Evolutionary conservation across 2,797 vertebrate species (phyloP).

Genomic region (Acipenser ruthenus): DNA sequence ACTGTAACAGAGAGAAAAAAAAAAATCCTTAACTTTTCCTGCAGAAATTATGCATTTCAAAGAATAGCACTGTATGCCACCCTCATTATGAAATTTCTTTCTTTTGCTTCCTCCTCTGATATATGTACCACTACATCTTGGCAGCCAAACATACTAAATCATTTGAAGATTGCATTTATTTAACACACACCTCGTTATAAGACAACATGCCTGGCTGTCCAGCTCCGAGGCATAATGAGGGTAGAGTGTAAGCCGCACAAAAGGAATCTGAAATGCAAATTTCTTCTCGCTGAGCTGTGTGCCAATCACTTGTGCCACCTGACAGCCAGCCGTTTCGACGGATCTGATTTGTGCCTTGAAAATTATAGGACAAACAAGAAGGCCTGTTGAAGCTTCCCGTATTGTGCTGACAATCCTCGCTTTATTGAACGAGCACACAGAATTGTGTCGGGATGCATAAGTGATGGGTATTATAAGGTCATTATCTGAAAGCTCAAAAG

Average conservation of each 20-base stretch:
- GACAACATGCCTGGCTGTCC: background rate
- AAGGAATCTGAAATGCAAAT: background rate
- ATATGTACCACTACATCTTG: background rate
- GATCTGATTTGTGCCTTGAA: background rate
- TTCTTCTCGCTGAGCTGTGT: background rate
- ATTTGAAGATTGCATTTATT: slow-evolving; percentile 4
- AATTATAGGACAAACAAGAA: background rate
- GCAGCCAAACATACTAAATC: slow-evolving; percentile 1
- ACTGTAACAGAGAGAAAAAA: slow-evolving; percentile 7
- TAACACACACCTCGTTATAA: slow-evolving; percentile 1
- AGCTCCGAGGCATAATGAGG: slow-evolving; percentile 3
- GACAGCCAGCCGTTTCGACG: background rate
- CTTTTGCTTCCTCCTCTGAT: background rate
- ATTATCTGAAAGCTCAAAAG: background rate
- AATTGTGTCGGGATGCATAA: background rate
- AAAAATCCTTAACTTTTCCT: background rate
- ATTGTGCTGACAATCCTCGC: background rate
- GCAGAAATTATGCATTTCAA: background rate
- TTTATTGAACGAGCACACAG: background rate
- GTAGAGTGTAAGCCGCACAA: background rate
- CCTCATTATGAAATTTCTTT: background rate
- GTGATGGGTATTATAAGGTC: background rate
- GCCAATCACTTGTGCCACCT: background rate
- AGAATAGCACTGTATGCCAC: background rate
- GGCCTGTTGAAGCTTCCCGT: background rate